Base-by-base conservation (phyloP, 2,797 vertebrate genomes). In the Benthosema pterotum region DNA sequence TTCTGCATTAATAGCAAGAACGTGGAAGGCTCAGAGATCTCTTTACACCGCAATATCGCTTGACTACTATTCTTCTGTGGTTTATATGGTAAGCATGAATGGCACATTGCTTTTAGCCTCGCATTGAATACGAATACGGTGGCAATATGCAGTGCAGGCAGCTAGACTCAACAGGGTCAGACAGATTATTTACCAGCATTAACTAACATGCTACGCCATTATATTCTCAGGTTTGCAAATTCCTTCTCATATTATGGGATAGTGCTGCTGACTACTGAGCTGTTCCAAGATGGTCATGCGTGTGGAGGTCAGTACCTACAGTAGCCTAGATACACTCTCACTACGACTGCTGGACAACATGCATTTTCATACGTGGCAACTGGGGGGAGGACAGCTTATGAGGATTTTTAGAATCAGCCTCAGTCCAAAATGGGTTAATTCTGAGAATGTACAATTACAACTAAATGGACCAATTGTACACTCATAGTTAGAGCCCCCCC, bases 201-300 rank as follows among this genome's bases (percentile, higher is more conserved):
- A 17, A 9, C 9, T 0, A 16, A 6, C 62, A 2, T 51, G 48
- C 38, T 43, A n/a, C 5, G 56, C 81, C 67, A 12, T 71, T 78
- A 76, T 57, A 49, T 47, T 69, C 53, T 38, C 87, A 98, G 96
- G 96, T 96, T 98, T 91, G 91, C 92, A 67, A 93, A 92, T 71
- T 93, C 94, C 0, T 97, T 98, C 80, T 94, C 90, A 43, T 98
- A 98, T 71, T 98, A 95, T 0, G 96, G 96, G 14, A 88, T 98
- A 60, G 89, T 97, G 70, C 89, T 98, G 65, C 81, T 98, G 84
- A 97, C 96, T 42, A 96, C 96, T 1, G 96, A 96, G 83, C 85
- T 98, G 61, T 95, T 96, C 77, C 96, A 97, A 82, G 88, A 90
- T 4, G 94, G 92, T 4, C 93, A 95, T 3, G 72, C 89, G 47